Percentiles rank a stretch among this genome's conserved stretches.
Evolutionary conservation across 2,797 vertebrate genomes (phyloP).

Genomic region (Protosalanx chinensis): DNA sequence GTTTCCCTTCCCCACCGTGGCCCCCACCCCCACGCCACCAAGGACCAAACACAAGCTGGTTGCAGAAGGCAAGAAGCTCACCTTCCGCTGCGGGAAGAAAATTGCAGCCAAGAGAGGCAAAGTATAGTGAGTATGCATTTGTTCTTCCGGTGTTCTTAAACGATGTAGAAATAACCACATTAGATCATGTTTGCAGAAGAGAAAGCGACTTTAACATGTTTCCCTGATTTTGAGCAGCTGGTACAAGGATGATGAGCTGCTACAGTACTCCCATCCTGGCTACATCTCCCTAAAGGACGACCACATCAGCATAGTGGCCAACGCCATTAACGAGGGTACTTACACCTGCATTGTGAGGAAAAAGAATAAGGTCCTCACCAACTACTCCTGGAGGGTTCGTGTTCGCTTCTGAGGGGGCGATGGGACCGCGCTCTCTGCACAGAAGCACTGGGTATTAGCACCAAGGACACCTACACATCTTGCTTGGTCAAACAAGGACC

Average conservation of each 20-base stretch:
- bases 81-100: slow-evolving; percentile 95
- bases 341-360: slow-evolving; percentile 94
- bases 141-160: too few relatives aligned
- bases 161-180: not conserved
- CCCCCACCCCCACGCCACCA: slow-evolving; percentile 79
- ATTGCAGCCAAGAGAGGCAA: slow-evolving; percentile 93
- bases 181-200: too few relatives aligned
- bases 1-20: slow-evolving; percentile 88
- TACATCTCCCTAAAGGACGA: slow-evolving; percentile 88
- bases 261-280: slow-evolving; percentile 90
- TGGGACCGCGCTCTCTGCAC: slow-evolving; percentile 17
- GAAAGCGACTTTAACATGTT: not conserved
- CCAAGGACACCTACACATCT: slow-evolving; percentile 21
- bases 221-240: slow-evolving; percentile 72
- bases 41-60: slow-evolving; percentile 91
- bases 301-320: slow-evolving; percentile 92
- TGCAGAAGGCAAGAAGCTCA: slow-evolving; percentile 88
- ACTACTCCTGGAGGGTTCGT: slow-evolving; percentile 91
- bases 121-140: slow-evolving; percentile 85
- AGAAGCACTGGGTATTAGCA: slow-evolving; percentile 33
- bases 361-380: slow-evolving; percentile 85
- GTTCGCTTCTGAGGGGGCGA: slow-evolving; percentile 73
- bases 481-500: slow-evolving; percentile 44
- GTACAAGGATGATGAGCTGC: slow-evolving; percentile 95
- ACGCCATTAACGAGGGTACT: slow-evolving; percentile 94